Evolutionary conservation across 2,113 vertebrate genomes (phyloP).

Genomic region (Okapia johnstoni): DNA sequence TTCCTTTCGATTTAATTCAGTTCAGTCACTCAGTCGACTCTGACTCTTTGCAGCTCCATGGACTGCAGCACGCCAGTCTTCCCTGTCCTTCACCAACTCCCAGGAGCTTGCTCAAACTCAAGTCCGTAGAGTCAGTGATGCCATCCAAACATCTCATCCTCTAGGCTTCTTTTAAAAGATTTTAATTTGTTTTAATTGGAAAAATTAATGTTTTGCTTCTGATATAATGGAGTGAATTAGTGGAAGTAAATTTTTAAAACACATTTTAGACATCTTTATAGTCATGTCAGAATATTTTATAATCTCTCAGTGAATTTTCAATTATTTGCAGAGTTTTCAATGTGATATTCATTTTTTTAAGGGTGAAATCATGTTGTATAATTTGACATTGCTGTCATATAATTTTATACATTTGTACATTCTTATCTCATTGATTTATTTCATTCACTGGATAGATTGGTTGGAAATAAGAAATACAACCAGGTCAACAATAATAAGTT

Average conservation of each 20-base stretch:
- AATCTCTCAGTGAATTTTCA: neutral
- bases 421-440: neutral
- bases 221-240: neutral
- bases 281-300: neutral
- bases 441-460: neutral
- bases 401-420: neutral
- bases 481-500: neutral
- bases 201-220: neutral
- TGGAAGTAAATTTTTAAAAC: neutral
- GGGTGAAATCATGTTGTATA: neutral
- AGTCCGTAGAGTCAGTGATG: neutral
- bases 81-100: neutral
- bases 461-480: neutral
- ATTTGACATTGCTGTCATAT: neutral
- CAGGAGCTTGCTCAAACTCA: neutral
- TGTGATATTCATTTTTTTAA: neutral
- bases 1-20: neutral
- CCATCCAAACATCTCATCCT: neutral
- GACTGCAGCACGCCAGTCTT: neutral
- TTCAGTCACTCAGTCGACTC: neutral
- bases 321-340: neutral
- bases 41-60: neutral
- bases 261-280: neutral
- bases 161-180: neutral
- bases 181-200: neutral